Percentiles rank a stretch among this genome's conserved stretches.
Conservation (phyloP, 2,888 invertebrate genomes). For the Endomychus coccineus region DNA sequence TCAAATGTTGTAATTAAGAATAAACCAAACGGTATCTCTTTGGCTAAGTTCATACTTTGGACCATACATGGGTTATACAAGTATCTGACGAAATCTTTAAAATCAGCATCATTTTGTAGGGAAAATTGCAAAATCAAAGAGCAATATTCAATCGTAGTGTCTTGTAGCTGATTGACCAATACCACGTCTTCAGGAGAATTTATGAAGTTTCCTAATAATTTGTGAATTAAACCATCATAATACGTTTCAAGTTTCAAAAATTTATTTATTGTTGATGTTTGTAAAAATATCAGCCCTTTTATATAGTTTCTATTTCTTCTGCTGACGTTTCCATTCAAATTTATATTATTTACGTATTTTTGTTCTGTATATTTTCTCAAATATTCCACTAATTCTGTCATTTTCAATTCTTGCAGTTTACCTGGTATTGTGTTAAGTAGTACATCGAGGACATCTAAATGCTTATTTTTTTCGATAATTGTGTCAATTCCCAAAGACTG, state of each 20-base stretch:
- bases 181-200: too few relatives aligned
- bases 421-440: too few relatives aligned
- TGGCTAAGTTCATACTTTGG: slow-evolving; percentile 22
- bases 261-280: slow-evolving; percentile 11
- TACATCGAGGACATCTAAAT: too few relatives aligned
- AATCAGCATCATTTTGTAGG: slow-evolving; percentile 24
- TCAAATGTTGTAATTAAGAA: slow-evolving; percentile 33
- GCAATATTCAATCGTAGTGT: slow-evolving; percentile 24
- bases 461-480: too few relatives aligned
- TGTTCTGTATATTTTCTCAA: slow-evolving; percentile 19
- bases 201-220: too few relatives aligned
- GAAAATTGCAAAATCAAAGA: slow-evolving; percentile 26
- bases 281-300: slow-evolving; percentile 29
- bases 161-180: slow-evolving; percentile 9
- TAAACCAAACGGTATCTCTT: slow-evolving; percentile 26
- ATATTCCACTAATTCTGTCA: slow-evolving; percentile 12
- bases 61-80: slow-evolving; percentile 18
- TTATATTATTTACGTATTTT: slow-evolving; percentile 19
- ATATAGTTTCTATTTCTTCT: slow-evolving; percentile 29
- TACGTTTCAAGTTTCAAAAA: too few relatives aligned
- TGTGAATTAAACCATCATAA: too few relatives aligned
- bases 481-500: too few relatives aligned
- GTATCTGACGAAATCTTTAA: slow-evolving; percentile 22
- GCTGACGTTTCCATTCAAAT: slow-evolving; percentile 26
- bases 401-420: slow-evolving; percentile 18